These are phyloP conservation scores for Melanotaenia duboulayi DNA, from an alignment of 2,113 vertebrate species.

Conservation along the genomic window DNA sequence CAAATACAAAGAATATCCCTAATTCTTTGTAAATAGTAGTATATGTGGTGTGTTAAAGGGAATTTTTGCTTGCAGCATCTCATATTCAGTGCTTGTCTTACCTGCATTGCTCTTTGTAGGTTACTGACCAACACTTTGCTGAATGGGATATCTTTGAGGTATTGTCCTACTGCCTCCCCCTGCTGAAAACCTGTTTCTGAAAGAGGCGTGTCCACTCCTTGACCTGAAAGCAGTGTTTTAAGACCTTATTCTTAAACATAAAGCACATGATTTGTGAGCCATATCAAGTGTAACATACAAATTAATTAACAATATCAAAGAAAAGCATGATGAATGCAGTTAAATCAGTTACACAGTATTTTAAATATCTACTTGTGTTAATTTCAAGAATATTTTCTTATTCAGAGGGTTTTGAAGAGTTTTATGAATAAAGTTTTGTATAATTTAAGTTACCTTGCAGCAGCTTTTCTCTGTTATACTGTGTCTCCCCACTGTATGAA, in stretches of 20 bases:
- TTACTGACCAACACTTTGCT: conserved; percentile 90
- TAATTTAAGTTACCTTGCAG: conserved; percentile 86
- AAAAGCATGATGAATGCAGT: background rate
- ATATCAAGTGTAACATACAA: background rate
- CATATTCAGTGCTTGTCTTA: conserved; percentile 45
- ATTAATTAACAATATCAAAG: background rate
- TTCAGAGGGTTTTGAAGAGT: background rate
- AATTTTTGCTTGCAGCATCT: too few relatives aligned
- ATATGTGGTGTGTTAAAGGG: too few relatives aligned
- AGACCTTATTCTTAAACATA: background rate
- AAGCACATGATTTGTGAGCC: background rate
- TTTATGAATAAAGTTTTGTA: background rate
- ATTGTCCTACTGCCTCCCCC: conserved; percentile 86
- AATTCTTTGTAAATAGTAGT: too few relatives aligned
- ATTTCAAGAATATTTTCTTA: background rate
- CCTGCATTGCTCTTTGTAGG: conserved; percentile 90
- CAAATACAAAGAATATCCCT: too few relatives aligned
- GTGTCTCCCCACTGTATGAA: conserved; percentile 90
- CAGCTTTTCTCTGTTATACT: conserved; percentile 93
- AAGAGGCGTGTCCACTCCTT: conserved; percentile 90
- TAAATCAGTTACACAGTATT: too few relatives aligned
- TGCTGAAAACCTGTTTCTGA: conserved; percentile 89
- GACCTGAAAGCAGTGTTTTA: conserved; percentile 79
- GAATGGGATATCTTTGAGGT: conserved; percentile 88
- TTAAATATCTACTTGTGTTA: background rate